Conservation (phyloP, 1,140 invertebrate species). For the Pogonomyrmex barbatus region DNA sequence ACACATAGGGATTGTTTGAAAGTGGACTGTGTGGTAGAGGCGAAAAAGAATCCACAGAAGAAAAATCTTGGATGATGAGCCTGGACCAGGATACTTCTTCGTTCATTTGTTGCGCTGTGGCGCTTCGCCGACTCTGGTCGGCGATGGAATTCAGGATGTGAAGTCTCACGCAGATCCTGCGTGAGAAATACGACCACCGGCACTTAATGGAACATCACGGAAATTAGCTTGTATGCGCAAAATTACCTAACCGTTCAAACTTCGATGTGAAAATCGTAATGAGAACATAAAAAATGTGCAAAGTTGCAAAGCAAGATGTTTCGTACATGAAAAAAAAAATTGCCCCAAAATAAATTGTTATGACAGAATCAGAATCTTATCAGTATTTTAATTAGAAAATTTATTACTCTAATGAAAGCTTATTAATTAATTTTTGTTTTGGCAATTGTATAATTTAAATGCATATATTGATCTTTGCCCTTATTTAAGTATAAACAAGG, state of each 20-base stretch:
- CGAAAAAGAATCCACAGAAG: background rate
- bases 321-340: background rate
- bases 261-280: background rate
- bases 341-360: background rate
- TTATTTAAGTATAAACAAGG: too few species aligned
- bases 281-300: background rate
- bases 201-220: constrained; percentile 29
- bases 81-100: constrained; percentile 37
- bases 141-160: constrained; percentile 57
- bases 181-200: constrained; percentile 56
- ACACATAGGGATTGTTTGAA: constrained; percentile 34
- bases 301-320: background rate
- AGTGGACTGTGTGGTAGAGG: constrained; percentile 42
- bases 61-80: constrained; percentile 27
- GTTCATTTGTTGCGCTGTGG: constrained; percentile 39
- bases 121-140: constrained; percentile 49
- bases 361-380: background rate
- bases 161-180: background rate
- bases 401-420: too few species aligned
- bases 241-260: background rate
- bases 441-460: background rate
- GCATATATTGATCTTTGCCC: too few species aligned
- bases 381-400: background rate
- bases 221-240: constrained; percentile 22
- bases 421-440: background rate